Evolutionary conservation across 2,113 vertebrate species (phyloP), one percentile per base, ranked within the genome.

Genomic region (Marmota monax): DNA sequence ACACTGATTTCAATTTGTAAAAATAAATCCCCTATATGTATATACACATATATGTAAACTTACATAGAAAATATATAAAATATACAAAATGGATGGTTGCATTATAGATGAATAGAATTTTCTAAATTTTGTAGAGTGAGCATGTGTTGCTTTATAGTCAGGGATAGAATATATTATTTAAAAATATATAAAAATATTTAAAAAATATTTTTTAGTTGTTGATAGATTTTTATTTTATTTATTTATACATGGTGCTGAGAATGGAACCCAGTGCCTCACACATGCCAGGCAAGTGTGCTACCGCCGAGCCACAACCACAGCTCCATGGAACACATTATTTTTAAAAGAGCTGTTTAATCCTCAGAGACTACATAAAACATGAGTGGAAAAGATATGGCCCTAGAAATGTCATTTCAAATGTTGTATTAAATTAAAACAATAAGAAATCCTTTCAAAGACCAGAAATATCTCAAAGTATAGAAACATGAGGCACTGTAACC

Each of bases 401-500:
- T 89, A 69, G 42, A 61, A 69, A 6, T 65, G 69, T 92, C 61
- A 84, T 83, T 94, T 95, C 53, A 97, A 95, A 91, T 39, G 13
- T 14, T 78, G 23, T 53, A 58, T 6, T 73, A 39, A 93, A 61
- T 39, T 88, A 53, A 93, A 87, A n/a, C 53, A 93, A 11, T 53
- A 84, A 69, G 63, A 73, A 85, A 96, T 67, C 16, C 70, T 85
- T 88, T 92, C 25, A 78, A 93, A 77, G 27, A 48, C 20, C 39
- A 95, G 70, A 96, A 90, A 37, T 74, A 90, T 12, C 90, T n/a
- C 70, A 70, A 25, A 56, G 25, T 48, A 23, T 37, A 70, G 70
- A 89, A 84, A 96, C 87, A 82, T 4, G 76, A n/a, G 91, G 84
- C 85, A 79, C 56, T 88, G 48, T 80, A 86, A 76, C 65, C 85